These are phyloP conservation scores for Acanthurus tractus DNA, from an alignment of 2,797 vertebrate genomes.

Conservation along the genomic window DNA sequence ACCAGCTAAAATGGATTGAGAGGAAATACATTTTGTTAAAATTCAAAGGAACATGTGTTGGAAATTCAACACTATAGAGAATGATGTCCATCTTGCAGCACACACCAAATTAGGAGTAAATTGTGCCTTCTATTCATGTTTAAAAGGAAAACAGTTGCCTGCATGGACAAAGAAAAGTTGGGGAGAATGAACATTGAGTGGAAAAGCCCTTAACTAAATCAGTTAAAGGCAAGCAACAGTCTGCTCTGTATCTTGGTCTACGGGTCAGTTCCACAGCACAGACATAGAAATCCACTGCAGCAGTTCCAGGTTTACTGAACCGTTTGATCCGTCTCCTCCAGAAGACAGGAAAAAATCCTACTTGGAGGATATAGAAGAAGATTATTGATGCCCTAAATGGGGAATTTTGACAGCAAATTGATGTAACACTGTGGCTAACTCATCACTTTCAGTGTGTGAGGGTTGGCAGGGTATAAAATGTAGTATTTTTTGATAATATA, in stretches of 20 bases:
- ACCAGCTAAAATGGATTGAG: too few relatives aligned
- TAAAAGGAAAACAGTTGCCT: too few relatives aligned
- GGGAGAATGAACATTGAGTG: too few relatives aligned
- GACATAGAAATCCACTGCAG: not conserved
- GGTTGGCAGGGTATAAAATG: too few relatives aligned
- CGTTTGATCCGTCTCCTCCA: not conserved
- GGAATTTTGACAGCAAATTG: not conserved
- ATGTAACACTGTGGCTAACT: too few relatives aligned
- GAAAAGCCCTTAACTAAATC: not conserved
- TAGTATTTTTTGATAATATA: too few relatives aligned
- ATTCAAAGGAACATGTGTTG: not conserved
- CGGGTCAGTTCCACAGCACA: too few relatives aligned
- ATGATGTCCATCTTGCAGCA: not conserved
- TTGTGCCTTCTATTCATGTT: too few relatives aligned
- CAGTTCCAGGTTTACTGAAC: not conserved
- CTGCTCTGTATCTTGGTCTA: not conserved
- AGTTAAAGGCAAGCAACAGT: too few relatives aligned
- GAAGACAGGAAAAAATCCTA: not conserved
- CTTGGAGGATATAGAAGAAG: not conserved
- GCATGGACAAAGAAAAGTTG: too few relatives aligned
- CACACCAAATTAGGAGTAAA: not conserved
- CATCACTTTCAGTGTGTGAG: too few relatives aligned
- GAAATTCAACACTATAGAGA: not conserved
- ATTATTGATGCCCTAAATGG: not conserved
- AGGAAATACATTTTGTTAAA: not conserved